Evolutionary conservation across 2,888 invertebrate species (phyloP), one percentile per base, ranked within the genome.

Genomic region (Tinea trinotella): DNA sequence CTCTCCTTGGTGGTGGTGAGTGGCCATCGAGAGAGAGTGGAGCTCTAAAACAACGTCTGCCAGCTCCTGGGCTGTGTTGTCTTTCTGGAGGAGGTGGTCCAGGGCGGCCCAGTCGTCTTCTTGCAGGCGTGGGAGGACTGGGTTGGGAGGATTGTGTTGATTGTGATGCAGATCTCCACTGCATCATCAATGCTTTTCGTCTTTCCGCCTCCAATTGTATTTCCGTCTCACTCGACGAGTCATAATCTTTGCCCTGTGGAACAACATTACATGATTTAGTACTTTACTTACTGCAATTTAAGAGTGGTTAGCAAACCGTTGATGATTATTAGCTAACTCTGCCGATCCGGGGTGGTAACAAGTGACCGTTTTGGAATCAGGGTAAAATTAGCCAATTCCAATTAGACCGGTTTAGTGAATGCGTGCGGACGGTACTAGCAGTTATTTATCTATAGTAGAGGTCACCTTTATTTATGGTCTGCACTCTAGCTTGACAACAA

Each of bases 221-320:
- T 81, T 94, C 94, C 55, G 90, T 90, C 76, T 94, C 94, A 71
- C 91, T 91, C 56, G 88, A 87, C 6, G 92, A 91, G 68, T 94
- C 93, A 73, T 94, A 94, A 70, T 94, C 94, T 59, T 91, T 92
- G 56, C 94, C 94, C 94, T 94, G 76, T 6, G 9, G 30, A n/a
- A 30, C 22, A 22, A 22, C 52, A 30, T 46, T 19, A n/a, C n/a
- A n/a, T n/a, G n/a, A n/a, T n/a, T n/a, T n/a, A n/a, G n/a, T n/a
- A n/a, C n/a, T n/a, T n/a, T n/a, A n/a, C n/a, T n/a, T n/a, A n/a
- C n/a, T n/a, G n/a, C n/a, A n/a, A n/a, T n/a, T n/a, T n/a, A n/a
- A n/a, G n/a, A n/a, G n/a, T n/a, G n/a, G n/a, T n/a, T n/a, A n/a
- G n/a, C n/a, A n/a, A n/a, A n/a, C n/a, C n/a, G n/a, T n/a, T n/a